Base-by-base conservation (phyloP, 2,888 invertebrate species). In the Carcina quercana region DNA sequence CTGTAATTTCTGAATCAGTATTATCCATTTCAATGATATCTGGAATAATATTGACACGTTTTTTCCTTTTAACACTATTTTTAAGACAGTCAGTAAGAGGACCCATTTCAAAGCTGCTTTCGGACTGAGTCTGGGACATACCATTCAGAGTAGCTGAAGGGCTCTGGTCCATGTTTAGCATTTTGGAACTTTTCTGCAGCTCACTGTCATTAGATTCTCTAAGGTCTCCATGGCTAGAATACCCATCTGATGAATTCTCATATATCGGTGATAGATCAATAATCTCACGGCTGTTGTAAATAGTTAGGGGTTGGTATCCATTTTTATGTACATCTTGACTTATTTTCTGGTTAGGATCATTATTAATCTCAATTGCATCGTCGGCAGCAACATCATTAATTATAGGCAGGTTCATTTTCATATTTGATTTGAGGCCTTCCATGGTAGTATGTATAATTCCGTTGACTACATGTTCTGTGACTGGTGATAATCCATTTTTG, bases 1-100 rank as follows among this genome's bases (percentile, higher is more conserved):
- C 70, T 30, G 72, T 75, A 10, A 76, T 66, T 61, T 82, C 80
- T n/a, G 69, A 65, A 30, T 76, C 79, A 35, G 61, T 68, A 30
- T 69, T 67, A 12, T 86, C 86, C 26, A 57, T 54, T 38, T 78
- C 80, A 14, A 63, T 49, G 8, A 73, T 64, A 27, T 87, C 86
- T 10, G 87, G 78, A n/a, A 85, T 82, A 56, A 89, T 89, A 44
- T 89, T 89, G 0, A 89, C 89, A 40, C 87, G 75, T 51, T 89
- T 89, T 69, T 88, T 88, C 48, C 75, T 79, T 49, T 78, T 83
- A 26, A 71, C 66, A 57, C 78, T 82, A 35, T 73, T 76, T 42
- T 80, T 82, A 1, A 80, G 61, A 43, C 82, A 80, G 32, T 84
- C 84, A 19, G 76, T 73, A 8, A 79, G 51, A 7, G 59, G 58